phyloP scores from a whole-genome alignment of 2,113 vertebrate genomes.

The Cochlearius cochlearius region DNA sequence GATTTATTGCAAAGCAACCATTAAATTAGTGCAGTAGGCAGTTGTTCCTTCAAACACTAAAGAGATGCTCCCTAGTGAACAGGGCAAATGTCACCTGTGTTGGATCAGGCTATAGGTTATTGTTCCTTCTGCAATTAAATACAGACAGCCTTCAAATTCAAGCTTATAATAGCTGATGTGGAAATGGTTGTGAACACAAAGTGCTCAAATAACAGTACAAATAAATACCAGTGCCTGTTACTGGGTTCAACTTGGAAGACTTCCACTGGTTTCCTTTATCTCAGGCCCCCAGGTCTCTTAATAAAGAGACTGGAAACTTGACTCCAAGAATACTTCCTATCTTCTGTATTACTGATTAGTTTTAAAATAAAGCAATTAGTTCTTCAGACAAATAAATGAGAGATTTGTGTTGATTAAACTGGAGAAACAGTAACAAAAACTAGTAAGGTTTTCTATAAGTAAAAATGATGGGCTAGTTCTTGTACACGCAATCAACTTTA shows the following conservation, averaged over 20 bases:
- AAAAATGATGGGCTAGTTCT: not conserved
- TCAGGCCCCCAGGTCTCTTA: not conserved
- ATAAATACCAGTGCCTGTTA: conserved; percentile 33
- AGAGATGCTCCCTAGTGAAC: conserved; percentile 54
- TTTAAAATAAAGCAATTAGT: conserved; percentile 24
- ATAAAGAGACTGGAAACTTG: not conserved
- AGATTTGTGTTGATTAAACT: not conserved
- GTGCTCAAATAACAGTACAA: conserved; percentile 9
- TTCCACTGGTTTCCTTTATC: conserved; percentile 43
- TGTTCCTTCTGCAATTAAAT: conserved; percentile 64
- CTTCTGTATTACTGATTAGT: not conserved
- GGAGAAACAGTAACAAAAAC: not conserved
- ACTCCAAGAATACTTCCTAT: not conserved
- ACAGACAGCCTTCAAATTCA: conserved; percentile 11
- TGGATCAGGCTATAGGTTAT: conserved; percentile 55
- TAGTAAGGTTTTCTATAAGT: not conserved
- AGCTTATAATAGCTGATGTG: not conserved
- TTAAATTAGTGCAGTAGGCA: conserved; percentile 37
- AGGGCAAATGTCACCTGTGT: conserved; percentile 60
- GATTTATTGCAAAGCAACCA: conserved; percentile 17
- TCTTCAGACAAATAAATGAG: not conserved
- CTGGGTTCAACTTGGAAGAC: not conserved
- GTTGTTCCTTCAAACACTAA: conserved; percentile 40
- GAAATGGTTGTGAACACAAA: not conserved
- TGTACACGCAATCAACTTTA: not conserved